A percentile compares a stretch with the other conserved stretches of the same genome.
Evolutionary conservation across 2,113 vertebrate species (phyloP).

Genomic region (Taxidea taxus): DNA sequence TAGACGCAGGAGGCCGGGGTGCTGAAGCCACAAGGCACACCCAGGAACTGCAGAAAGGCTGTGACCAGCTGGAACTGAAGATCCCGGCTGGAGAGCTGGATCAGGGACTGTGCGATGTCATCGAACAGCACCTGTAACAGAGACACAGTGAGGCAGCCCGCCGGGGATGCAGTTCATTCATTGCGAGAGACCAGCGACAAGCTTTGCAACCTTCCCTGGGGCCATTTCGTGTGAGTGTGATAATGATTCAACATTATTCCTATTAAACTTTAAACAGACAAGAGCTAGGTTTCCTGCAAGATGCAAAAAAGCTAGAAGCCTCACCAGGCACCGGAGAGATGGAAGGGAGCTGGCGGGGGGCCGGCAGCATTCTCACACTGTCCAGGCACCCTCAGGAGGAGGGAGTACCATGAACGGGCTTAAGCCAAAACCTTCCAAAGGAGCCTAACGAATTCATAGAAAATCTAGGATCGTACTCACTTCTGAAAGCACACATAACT

Average conservation of each 20-base stretch:
- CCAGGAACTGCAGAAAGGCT: slow-evolving; percentile 92
- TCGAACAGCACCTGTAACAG: slow-evolving; percentile 93
- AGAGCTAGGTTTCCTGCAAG: neutral
- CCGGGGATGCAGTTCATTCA: neutral
- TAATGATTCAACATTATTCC: neutral
- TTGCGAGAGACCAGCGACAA: no score
- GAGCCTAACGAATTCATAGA: neutral
- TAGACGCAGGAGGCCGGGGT: slow-evolving; percentile 82
- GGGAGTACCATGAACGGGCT: neutral
- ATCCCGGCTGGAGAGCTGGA: slow-evolving; percentile 84
- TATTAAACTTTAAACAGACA: neutral
- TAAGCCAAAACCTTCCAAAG: neutral
- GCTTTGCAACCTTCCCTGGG: neutral
- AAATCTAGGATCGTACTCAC: neutral
- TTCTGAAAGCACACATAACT: neutral
- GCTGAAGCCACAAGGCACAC: slow-evolving; percentile 84
- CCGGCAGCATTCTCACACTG: rapidly evolving
- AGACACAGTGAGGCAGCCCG: neutral
- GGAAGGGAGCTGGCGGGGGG: neutral
- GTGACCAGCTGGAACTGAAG: slow-evolving; percentile 86
- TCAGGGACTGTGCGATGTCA: slow-evolving; percentile 92
- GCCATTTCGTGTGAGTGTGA: neutral
- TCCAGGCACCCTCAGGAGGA: rapidly evolving
- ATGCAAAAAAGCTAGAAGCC: neutral
- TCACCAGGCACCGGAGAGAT: neutral